Conservation (phyloP, 2,888 invertebrate genomes). For the Polydrusus pterygomalis region DNA sequence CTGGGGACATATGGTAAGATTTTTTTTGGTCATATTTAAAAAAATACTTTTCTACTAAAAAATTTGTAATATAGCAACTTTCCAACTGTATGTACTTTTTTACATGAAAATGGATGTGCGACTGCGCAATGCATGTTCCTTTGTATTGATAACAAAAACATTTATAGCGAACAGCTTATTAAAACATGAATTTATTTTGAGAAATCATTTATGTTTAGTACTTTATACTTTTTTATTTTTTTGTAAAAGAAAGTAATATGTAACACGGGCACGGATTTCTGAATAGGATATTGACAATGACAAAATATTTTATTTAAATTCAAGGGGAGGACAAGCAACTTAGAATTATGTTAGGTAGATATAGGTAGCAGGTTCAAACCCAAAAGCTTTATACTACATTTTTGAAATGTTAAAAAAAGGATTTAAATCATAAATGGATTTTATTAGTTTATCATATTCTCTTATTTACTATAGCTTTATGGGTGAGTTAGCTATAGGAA, state of each 20-base stretch:
- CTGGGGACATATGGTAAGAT: constrained; percentile 37
- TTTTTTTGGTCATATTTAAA: neutral
- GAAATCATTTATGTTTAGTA: too few species aligned
- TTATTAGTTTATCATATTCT: too few species aligned
- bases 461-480: too few species aligned
- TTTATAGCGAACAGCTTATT: neutral
- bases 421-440: too few species aligned
- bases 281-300: constrained; percentile 1
- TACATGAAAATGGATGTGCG: neutral
- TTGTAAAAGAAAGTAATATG: neutral
- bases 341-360: neutral
- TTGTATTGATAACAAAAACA: neutral
- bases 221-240: too few species aligned
- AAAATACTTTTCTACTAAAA: constrained; percentile 10
- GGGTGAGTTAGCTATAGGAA: too few species aligned
- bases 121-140: neutral
- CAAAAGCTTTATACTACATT: too few species aligned
- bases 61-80: too few species aligned
- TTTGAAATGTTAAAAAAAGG: too few species aligned
- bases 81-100: constrained; percentile 1
- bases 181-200: neutral
- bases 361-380: too few species aligned
- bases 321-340: too few species aligned
- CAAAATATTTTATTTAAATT: neutral
- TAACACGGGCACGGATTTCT: neutral